Percentiles rank a stretch among this genome's conserved stretches.
These are phyloP conservation scores for Pardalotus punctatus DNA, from an alignment of 2,113 vertebrate species.

Conservation along the genomic window DNA sequence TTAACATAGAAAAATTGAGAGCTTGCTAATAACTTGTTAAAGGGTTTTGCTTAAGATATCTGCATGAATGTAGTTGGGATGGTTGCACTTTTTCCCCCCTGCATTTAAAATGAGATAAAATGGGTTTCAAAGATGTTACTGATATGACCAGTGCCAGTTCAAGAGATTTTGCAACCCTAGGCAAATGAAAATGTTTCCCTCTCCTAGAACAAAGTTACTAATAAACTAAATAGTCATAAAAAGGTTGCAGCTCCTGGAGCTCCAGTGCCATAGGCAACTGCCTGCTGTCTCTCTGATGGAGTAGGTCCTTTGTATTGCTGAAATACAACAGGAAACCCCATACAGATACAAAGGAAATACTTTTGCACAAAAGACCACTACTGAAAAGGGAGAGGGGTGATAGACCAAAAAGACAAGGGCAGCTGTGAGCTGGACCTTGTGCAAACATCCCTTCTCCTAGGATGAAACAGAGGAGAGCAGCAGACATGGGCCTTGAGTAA, in stretches of 20 bases:
- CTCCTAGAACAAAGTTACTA: not conserved
- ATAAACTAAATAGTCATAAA: not conserved
- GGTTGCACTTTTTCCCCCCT: not conserved
- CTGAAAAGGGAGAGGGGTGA: not conserved
- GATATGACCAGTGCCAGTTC: not conserved
- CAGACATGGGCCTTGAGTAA: not conserved
- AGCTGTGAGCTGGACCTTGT: not conserved
- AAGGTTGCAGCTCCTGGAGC: not conserved
- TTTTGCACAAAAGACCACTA: not conserved
- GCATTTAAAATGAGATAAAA: not conserved
- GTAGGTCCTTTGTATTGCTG: not conserved
- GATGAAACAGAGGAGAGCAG: not conserved
- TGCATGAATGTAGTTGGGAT: not conserved
- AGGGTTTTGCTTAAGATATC: not conserved
- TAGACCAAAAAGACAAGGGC: not conserved
- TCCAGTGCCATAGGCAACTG: fast-evolving
- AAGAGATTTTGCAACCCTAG: not conserved
- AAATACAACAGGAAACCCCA: not conserved
- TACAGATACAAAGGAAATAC: not conserved
- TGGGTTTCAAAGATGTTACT: not conserved
- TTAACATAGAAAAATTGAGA: not conserved
- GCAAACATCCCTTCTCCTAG: not conserved
- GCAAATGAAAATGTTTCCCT: not conserved
- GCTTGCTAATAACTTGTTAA: not conserved
- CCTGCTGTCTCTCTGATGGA: not conserved